phyloP scores from a whole-genome alignment of 2,888 invertebrate species.

The Clepsis dumicolana region DNA sequence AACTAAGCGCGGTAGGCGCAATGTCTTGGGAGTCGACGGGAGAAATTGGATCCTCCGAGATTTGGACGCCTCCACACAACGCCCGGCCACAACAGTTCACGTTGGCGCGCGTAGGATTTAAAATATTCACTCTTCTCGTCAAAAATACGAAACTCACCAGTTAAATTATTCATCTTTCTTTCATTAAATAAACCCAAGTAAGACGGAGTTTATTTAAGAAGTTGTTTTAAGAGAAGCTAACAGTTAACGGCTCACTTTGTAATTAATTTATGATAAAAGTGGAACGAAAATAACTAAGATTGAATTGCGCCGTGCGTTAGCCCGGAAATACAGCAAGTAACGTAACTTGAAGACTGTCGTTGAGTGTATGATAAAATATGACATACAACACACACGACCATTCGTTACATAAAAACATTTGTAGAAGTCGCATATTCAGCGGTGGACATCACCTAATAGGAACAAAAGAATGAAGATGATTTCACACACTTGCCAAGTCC shows the following conservation, averaged over 20 bases:
- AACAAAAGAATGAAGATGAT: not conserved
- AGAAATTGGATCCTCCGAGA: conserved; percentile 80
- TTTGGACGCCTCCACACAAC: conserved; percentile 71
- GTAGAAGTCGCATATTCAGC: no score
- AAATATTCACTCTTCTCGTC: conserved; percentile 72
- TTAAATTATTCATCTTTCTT: conserved; percentile 23
- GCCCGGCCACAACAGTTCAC: conserved; percentile 60
- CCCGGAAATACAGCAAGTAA: no score
- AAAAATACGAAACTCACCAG: conserved; percentile 45
- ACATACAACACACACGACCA: no score
- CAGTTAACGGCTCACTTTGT: conserved; percentile 21
- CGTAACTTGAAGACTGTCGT: no score
- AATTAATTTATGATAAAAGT: conserved; percentile 5
- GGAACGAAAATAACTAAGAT: not conserved
- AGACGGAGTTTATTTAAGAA: conserved; percentile 14
- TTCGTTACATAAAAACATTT: no score
- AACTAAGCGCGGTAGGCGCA: conserved; percentile 65
- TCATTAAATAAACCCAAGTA: conserved; percentile 8
- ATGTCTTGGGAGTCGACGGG: conserved; percentile 67
- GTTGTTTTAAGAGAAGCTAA: conserved; percentile 21
- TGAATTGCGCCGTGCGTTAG: not conserved
- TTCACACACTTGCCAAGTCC: not conserved
- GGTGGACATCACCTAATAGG: no score
- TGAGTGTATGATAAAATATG: no score
- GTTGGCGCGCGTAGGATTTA: conserved; percentile 57